Evolutionary conservation across 2,113 vertebrate species (phyloP), one percentile per base, ranked within the genome.

Genomic region (Chloropsis hardwickii): DNA sequence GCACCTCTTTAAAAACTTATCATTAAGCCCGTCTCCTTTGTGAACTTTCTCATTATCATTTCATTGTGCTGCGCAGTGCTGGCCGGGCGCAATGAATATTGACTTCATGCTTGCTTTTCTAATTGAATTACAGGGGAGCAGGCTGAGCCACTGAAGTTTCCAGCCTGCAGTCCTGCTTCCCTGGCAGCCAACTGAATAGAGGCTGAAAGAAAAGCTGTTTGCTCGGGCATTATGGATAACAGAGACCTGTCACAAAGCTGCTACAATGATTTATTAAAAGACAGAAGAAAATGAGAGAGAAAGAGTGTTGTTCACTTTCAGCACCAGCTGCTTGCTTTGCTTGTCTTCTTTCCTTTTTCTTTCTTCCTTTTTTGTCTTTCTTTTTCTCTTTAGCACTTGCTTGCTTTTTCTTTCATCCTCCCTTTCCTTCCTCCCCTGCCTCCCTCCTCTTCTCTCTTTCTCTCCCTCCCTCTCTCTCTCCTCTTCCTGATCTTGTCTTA

Each of bases 71-170:
- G 45, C n/a, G 56, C 82, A 48, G 92, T 80, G 96, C 97, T 96
- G 93, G 84, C 89, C 24, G 28, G 66, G 72, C 1, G 64, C 97
- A 96, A 97, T 98, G 97, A 98, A 98, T 98, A 98, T 98, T 98
- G 98, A 98, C 98, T 98, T 97, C 97, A 95, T 97, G 97, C 98
- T 98, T 96, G 95, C 98, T 98, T 98, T 98, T 97, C 98, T 98
- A 98, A 98, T 98, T 98, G 98, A 98, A 98, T 98, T 98, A 98
- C 92, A 92, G 97, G 85, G 81, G 33, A 94, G 88, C 97, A 94
- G 95, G 84, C 96, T 97, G 95, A 96, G 88, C 92, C 91, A 90
- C 94, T 72, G 62, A 76, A 94, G 97, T 92, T 82, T 95, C 96
- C 97, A 97, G 97, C 96, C 88, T 95, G 79, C 82, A 88, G 93